Evolutionary conservation across 2,113 vertebrate species (phyloP).

Genomic region (Xenus cinereus): DNA sequence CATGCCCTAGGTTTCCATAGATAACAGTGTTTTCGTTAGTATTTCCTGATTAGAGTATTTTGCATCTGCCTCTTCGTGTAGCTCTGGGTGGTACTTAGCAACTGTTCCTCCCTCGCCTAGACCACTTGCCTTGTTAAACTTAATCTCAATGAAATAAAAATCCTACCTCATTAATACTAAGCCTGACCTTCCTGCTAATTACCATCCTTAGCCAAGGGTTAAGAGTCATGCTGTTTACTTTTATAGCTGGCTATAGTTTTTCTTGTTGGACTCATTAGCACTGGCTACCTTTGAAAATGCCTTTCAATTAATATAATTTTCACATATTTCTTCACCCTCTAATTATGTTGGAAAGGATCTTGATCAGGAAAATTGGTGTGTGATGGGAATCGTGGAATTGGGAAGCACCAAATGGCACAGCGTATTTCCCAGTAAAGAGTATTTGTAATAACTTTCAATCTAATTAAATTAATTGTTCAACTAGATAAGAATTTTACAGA

Average conservation of each 20-base stretch:
- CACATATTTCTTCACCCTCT: background rate
- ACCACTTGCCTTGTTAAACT: background rate
- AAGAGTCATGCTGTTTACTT: background rate
- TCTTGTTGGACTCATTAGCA: constrained; percentile 16
- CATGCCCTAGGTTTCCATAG: background rate
- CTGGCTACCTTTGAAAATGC: constrained; percentile 18
- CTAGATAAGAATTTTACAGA: background rate
- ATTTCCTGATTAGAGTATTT: background rate
- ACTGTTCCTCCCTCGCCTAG: background rate
- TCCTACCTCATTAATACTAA: background rate
- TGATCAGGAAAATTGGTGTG: background rate
- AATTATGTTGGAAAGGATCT: background rate
- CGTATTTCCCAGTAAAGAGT: background rate
- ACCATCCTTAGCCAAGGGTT: constrained; percentile 1
- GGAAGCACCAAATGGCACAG: background rate
- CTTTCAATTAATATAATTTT: constrained; percentile 24
- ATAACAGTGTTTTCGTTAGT: background rate
- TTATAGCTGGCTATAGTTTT: background rate
- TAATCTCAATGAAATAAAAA: background rate
- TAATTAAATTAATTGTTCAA: background rate
- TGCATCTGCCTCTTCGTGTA: background rate
- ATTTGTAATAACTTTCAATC: background rate
- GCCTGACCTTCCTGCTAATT: constrained; percentile 17
- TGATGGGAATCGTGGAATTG: background rate
- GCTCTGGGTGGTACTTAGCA: background rate